A percentile compares a stretch with the other conserved stretches of the same genome.
Conservation (phyloP, 2,113 vertebrate genomes). For the Cyrtonyx montezumae region DNA sequence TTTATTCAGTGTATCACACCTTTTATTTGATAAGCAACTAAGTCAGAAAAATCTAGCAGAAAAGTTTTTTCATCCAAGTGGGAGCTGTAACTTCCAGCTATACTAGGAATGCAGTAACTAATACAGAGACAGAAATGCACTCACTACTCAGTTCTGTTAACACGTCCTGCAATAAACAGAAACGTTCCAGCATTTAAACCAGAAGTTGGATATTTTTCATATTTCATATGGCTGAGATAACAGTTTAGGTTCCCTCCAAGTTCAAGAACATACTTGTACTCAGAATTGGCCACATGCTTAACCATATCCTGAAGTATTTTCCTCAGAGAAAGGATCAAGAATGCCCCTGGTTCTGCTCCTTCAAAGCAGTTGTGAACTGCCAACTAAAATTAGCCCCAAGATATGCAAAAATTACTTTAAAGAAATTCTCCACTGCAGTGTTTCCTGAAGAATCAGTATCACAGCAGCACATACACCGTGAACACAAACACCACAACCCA, state of each 20-base stretch:
- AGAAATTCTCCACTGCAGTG: background rate
- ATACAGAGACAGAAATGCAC: background rate
- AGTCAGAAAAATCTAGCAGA: background rate
- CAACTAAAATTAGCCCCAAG: background rate
- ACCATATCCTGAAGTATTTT: background rate
- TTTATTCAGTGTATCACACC: background rate
- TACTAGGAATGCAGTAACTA: background rate
- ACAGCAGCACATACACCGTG: background rate
- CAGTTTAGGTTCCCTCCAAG: background rate
- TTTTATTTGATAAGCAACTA: background rate
- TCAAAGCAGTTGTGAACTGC: background rate
- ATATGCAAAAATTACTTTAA: background rate
- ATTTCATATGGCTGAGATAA: background rate
- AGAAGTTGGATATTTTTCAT: background rate
- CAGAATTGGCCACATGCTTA: background rate
- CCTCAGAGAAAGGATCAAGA: background rate
- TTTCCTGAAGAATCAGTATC: background rate
- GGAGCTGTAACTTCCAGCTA: background rate
- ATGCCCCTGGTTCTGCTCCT: background rate
- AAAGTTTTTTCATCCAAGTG: background rate
- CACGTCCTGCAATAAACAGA: background rate
- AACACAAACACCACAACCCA: background rate
- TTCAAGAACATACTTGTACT: background rate
- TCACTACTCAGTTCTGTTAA: background rate
- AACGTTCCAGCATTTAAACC: background rate